phyloP scores from a whole-genome alignment of 2,113 vertebrate species.

The Perca flavescens region DNA sequence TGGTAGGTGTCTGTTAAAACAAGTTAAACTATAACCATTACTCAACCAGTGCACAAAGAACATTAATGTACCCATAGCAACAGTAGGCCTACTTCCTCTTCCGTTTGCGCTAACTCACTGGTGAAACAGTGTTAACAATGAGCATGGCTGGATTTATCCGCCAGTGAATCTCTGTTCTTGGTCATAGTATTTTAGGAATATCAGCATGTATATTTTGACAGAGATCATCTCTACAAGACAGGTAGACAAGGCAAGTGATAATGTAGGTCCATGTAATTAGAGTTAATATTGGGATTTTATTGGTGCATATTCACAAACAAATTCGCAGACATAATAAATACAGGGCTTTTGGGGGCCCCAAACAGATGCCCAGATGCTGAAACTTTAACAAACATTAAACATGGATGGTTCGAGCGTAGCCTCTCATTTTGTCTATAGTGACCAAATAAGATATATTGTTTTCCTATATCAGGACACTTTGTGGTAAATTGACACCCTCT shows the following conservation, averaged over 20 bases:
- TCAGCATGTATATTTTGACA: not conserved
- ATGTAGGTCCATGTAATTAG: not conserved
- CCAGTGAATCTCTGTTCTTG: not conserved
- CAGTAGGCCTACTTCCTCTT: not conserved
- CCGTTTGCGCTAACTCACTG: not conserved
- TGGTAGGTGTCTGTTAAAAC: not conserved
- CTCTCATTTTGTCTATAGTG: not conserved
- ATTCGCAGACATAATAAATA: not conserved
- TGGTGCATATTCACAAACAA: not conserved
- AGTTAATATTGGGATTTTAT: not conserved
- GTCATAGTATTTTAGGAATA: not conserved
- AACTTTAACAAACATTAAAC: not conserved
- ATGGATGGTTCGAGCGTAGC: not conserved
- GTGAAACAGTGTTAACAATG: not conserved
- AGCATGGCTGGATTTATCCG: not conserved
- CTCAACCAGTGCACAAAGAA: not conserved
- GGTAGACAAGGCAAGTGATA: not conserved
- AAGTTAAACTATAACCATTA: not conserved
- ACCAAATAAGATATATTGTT: not conserved
- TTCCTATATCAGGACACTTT: not conserved
- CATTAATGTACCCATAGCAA: not conserved
- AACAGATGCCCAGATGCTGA: not conserved
- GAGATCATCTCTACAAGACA: not conserved
- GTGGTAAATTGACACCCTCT: not conserved
- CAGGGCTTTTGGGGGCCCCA: not conserved